Evolutionary conservation across 2,888 invertebrate species (phyloP).

Genomic region (Sphaerophoria rueppellii): DNA sequence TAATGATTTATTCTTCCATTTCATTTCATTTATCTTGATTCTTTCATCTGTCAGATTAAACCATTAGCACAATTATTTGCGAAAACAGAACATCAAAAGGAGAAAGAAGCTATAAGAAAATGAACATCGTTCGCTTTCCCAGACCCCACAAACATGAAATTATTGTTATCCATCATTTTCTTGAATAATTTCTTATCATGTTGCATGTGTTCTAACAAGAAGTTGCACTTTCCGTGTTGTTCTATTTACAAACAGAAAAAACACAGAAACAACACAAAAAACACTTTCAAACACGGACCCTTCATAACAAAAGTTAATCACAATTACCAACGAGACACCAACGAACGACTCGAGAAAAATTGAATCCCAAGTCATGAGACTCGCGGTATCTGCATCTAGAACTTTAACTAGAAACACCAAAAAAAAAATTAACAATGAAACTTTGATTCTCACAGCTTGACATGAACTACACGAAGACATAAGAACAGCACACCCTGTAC

Average conservation of each 20-base stretch:
- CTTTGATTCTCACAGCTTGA: slow-evolving; percentile 55
- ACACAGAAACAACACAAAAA: not conserved
- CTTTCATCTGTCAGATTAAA: slow-evolving; percentile 40
- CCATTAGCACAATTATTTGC: slow-evolving; percentile 55
- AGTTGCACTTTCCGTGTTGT: slow-evolving; percentile 67
- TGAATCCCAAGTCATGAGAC: slow-evolving; percentile 56
- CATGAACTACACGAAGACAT: slow-evolving; percentile 30
- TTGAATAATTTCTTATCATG: slow-evolving; percentile 6
- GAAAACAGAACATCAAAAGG: slow-evolving; percentile 10
- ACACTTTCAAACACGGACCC: slow-evolving; percentile 43
- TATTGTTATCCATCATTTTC: slow-evolving; percentile 24
- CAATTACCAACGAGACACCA: slow-evolving; percentile 31
- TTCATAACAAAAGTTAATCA: slow-evolving; percentile 39
- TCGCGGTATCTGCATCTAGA: slow-evolving; percentile 52
- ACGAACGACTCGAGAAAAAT: slow-evolving; percentile 9
- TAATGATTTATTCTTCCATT: slow-evolving; percentile 28
- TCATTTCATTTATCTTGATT: slow-evolving; percentile 13
- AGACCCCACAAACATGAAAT: slow-evolving; percentile 2
- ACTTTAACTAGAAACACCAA: slow-evolving; percentile 17
- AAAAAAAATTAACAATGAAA: slow-evolving; percentile 44
- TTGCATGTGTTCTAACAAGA: slow-evolving; percentile 38
- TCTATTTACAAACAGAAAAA: slow-evolving; percentile 25
- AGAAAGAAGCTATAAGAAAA: not conserved
- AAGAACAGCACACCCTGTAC: slow-evolving; percentile 16
- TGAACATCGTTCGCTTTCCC: slow-evolving; percentile 47